Evolutionary conservation across 2,113 vertebrate species (phyloP), one percentile per base, ranked within the genome.

Genomic region (Phodopus roborovskii): DNA sequence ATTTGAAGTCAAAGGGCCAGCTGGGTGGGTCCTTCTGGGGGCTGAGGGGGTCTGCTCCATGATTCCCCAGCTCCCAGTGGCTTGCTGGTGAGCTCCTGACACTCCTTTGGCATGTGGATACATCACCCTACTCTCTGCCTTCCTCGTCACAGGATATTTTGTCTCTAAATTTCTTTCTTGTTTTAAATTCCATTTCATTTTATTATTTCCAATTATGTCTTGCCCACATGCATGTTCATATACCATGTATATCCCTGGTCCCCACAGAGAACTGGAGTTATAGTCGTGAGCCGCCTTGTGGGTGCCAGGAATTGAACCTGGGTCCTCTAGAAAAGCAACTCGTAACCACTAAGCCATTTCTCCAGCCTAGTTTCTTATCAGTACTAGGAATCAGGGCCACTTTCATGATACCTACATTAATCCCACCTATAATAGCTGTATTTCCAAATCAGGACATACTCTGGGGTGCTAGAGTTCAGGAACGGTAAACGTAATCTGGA

Each of bases 381-480:
- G 17, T 12, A 56, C 50, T 39, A 20, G 42, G 58, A 88, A 5
- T 4, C n/a, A 83, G 73, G 75, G 42, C 13, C 33, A 75, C 16
- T 28, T 42, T 83, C 90, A 91, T 71, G 75, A 83, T 53, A 36
- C 91, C 53, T 75, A 74, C 79, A 77, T 48, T 56, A 60, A 33
- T 74, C 78, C 50, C 15, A 75, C 64, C 88, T 88, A 0, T 11
- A 92, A 90, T 48, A 74, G 89, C 17, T 7, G 5, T 45, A 33
- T 45, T 64, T 45, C 60, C 60, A 84, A 87, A 79, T 86, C 87
- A 96, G 87, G 85, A 73, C 53, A 92, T 45, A 11, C 42, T 79
- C 75, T 26, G 42, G 64, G 26, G n/a, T 90, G 42, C 50, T 78
- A 39, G 66, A 20, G 20, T 62, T 92, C 73, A 77, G n/a, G 42